Conservation (phyloP, 2,113 vertebrate species). For the Gopherus evgoodei region DNA sequence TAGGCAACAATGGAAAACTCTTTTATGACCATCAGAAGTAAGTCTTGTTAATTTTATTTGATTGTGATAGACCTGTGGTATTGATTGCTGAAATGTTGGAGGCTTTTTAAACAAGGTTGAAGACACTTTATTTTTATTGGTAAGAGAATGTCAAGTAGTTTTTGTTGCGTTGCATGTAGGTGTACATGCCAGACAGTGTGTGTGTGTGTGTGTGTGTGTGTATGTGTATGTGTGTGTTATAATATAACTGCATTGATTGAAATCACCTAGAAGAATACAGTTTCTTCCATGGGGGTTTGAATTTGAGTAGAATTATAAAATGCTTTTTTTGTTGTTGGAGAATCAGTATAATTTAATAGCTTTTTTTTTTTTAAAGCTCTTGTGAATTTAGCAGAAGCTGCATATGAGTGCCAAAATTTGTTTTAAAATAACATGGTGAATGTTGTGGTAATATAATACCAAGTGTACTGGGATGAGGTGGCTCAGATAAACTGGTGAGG, state of each 20-base stretch:
- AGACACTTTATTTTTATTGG: neutral
- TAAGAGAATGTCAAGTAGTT: neutral
- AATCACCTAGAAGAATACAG: neutral
- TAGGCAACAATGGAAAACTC: conserved; percentile 95
- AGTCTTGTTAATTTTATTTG: conserved; percentile 71
- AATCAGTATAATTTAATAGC: neutral
- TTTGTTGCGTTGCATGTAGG: neutral
- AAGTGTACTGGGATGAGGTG: neutral
- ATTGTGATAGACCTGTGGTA: neutral
- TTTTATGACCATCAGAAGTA: conserved; percentile 97
- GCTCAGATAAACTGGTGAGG: neutral
- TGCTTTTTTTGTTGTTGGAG: neutral
- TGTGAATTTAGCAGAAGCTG: too few relatives aligned
- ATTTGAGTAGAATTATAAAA: neutral
- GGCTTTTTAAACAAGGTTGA: neutral
- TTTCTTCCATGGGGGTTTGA: neutral
- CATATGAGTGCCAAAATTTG: too few relatives aligned
- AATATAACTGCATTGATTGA: neutral
- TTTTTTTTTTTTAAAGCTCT: neutral
- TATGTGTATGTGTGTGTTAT: too few relatives aligned
- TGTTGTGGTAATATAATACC: neutral
- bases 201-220: too few relatives aligned
- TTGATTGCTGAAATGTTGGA: neutral
- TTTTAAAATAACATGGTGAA: neutral
- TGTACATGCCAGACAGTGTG: neutral